phyloP scores from a whole-genome alignment of 2,888 invertebrate genomes.

The Anorthoa munda region DNA sequence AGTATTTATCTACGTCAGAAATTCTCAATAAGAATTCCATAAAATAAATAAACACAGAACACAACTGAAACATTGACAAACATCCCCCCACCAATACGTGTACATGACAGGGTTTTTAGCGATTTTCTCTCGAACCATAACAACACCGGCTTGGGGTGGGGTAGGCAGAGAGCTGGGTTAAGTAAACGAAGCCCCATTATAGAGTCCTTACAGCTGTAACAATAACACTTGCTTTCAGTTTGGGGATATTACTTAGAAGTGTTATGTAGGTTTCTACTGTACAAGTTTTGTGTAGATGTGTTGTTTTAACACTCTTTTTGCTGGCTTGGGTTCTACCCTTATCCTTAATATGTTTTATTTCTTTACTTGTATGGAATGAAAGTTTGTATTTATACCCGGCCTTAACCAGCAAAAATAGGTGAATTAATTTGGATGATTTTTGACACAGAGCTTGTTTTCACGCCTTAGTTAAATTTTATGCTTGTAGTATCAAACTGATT shows the following conservation, averaged over 20 bases:
- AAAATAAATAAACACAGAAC: constrained; percentile 3
- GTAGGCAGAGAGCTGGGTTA: constrained; percentile 38
- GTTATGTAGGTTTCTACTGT: constrained; percentile 18
- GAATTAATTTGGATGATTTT: no score
- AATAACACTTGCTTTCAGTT: constrained; percentile 49
- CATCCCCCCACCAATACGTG: constrained; percentile 47
- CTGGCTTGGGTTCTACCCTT: background rate
- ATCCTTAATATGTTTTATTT: background rate
- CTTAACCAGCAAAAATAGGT: no score
- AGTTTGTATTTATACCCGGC: no score
- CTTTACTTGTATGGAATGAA: no score
- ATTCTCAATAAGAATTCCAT: background rate
- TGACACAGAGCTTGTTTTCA: no score
- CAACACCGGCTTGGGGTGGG: constrained; percentile 33
- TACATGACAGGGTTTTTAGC: constrained; percentile 66
- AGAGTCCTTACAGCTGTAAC: constrained; percentile 44
- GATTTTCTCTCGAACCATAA: constrained; percentile 50
- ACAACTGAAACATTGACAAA: constrained; percentile 37
- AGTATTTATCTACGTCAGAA: constrained; percentile 2
- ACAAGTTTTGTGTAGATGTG: constrained; percentile 30
- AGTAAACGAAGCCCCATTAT: constrained; percentile 55
- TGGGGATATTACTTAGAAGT: constrained; percentile 38
- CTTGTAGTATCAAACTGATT: no score
- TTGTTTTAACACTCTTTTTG: constrained; percentile 9
- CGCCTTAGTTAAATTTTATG: no score